phyloP scores from a whole-genome alignment of 2,113 vertebrate species.

The Hemichromis elongatus region DNA sequence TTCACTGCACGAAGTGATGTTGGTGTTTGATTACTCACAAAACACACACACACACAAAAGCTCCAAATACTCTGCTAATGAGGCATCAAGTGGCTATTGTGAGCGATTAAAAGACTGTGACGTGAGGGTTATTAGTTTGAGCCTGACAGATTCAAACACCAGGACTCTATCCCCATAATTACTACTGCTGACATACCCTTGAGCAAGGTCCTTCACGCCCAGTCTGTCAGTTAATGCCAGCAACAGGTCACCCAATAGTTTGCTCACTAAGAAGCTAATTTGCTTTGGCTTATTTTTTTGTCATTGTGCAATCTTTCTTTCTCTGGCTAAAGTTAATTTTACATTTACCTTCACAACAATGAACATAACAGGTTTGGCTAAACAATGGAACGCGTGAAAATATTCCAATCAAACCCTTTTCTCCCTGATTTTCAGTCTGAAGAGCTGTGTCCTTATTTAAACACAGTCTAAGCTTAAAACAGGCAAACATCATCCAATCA shows the following conservation, averaged over 20 bases:
- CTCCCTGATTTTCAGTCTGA: not conserved
- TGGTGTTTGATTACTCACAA: not conserved
- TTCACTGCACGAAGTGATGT: not conserved
- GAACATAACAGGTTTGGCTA: not conserved
- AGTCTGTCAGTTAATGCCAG: not conserved
- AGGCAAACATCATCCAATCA: not conserved
- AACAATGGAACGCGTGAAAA: not conserved
- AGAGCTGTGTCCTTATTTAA: not conserved
- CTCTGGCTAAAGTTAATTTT: not conserved
- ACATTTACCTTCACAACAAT: not conserved
- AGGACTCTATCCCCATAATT: not conserved
- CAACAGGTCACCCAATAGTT: not conserved
- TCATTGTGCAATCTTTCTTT: not conserved
- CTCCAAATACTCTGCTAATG: constrained; percentile 1
- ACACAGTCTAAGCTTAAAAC: not conserved
- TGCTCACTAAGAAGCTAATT: not conserved
- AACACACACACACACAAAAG: not conserved
- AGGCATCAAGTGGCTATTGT: constrained; percentile 13
- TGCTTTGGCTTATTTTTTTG: not conserved
- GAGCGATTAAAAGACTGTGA: not conserved
- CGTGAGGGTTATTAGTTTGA: not conserved
- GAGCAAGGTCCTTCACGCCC: constrained; percentile 1
- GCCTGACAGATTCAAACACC: not conserved
- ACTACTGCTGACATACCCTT: constrained; percentile 12
- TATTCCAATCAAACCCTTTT: not conserved